Conservation (phyloP, 2,888 invertebrate species). For the Cinara cedri region DNA sequence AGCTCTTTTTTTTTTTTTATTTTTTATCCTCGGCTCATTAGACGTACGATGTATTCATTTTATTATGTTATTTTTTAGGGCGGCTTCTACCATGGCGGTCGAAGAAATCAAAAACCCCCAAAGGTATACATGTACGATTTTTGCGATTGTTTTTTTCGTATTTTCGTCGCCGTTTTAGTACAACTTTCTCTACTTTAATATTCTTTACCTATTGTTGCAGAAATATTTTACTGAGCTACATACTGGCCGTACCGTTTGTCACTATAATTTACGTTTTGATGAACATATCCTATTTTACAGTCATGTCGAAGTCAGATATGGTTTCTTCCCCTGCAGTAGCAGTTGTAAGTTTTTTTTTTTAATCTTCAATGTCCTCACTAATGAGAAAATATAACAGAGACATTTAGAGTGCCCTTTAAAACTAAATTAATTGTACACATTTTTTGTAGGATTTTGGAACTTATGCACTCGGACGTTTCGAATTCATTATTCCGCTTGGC, state of each 20-base stretch:
- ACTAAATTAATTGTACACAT: conserved; percentile 1
- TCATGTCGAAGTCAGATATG: conserved; percentile 76
- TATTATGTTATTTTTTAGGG: conserved; percentile 65
- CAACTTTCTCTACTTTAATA: too few relatives aligned
- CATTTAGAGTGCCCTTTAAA: not conserved
- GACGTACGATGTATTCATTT: too few relatives aligned
- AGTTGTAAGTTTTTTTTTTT: too few relatives aligned
- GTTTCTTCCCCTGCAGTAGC: conserved; percentile 78
- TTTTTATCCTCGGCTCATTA: too few relatives aligned
- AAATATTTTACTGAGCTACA: conserved; percentile 80
- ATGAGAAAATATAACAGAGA: not conserved
- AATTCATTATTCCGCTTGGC: conserved; percentile 75
- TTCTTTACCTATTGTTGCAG: too few relatives aligned
- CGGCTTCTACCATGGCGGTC: conserved; percentile 75
- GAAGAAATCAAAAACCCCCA: conserved; percentile 78
- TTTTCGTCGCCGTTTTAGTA: too few relatives aligned
- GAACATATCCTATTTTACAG: conserved; percentile 87
- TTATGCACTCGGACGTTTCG: conserved; percentile 70
- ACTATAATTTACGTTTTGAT: conserved; percentile 80
- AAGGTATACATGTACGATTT: too few relatives aligned
- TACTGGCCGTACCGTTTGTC: conserved; percentile 81
- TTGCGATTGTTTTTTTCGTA: too few relatives aligned
- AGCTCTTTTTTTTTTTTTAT: not conserved
- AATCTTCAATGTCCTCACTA: too few relatives aligned
- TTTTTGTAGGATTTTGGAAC: conserved; percentile 68